Percentiles rank a stretch among this genome's conserved stretches.
phyloP scores from a whole-genome alignment of 2,888 invertebrate genomes.

The Parasteatoda lunata region DNA sequence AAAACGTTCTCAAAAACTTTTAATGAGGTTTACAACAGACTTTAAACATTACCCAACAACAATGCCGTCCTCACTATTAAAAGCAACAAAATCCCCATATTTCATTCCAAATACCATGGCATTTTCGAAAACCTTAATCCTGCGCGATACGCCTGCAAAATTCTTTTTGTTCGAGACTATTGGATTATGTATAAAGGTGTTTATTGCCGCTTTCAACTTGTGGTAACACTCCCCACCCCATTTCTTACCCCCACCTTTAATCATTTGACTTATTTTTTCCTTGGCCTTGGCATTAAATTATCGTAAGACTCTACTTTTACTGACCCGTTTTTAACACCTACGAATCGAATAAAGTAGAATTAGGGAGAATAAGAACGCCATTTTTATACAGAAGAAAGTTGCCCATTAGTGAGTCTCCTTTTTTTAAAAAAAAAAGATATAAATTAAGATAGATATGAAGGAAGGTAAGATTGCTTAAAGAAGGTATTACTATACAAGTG shows the following conservation, averaged over 20 bases:
- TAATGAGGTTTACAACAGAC: constrained; percentile 30
- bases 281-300: neutral
- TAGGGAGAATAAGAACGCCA: neutral
- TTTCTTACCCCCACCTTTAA: neutral
- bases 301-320: neutral
- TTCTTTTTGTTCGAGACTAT: constrained; percentile 44
- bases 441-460: neutral
- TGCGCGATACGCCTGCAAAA: constrained; percentile 22
- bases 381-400: neutral
- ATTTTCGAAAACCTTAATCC: constrained; percentile 57
- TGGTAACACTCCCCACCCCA: neutral
- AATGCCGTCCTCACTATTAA: neutral
- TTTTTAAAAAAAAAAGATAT: neutral
- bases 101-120: constrained; percentile 31
- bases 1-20: constrained; percentile 5
- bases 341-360: neutral
- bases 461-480: no score
- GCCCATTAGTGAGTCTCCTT: neutral
- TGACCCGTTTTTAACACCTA: neutral
- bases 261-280: neutral
- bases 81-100: constrained; percentile 42
- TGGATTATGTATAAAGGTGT: constrained; percentile 62
- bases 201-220: constrained; percentile 20
- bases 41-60: constrained; percentile 37
- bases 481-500: no score